Evolutionary conservation across 2,888 invertebrate species (phyloP), one percentile per base, ranked within the genome.

Genomic region (Calliscelio sp.): DNA sequence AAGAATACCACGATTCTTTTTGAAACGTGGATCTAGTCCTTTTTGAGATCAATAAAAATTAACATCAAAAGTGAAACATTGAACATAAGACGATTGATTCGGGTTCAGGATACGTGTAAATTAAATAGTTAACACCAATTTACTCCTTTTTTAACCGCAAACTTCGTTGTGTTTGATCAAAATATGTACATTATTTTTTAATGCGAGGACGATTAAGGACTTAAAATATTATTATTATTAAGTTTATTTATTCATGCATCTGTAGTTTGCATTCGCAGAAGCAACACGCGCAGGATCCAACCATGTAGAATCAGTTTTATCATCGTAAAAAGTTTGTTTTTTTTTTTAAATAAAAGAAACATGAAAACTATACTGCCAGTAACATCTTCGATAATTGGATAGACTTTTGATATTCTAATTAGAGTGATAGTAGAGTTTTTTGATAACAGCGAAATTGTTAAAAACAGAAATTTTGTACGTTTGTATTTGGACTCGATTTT

Each of bases 161-260:
- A 16, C 18, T 66, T 38, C 80, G 66, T 80, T 80, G 66, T 51
- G 59, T 74, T 66, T 65, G 35, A 73, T 63, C n/a, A 70, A 68
- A 46, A 3, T n/a, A 22, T 70, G 81, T 81, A 81, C 75, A 82
- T 81, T 81, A 59, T 70, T 73, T 6, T 81, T 77, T 77, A 16
- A 63, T 53, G 77, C 77, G 22, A 66, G 53, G 51, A 78, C 81
- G 66, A 66, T 73, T 77, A 70, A 59, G 28, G 20, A 73, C 41
- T 53, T 16, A 5, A 61, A 66, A 55, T n/a, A n/a, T n/a, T n/a
- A 65, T 68, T 84, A 61, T 46, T 28, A 14, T 46, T 84, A 73
- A 77, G 80, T 70, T 90, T 89, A 91, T 89, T 90, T 91, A 90
- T 91, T 89, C 82, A 61, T 28, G 71, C 70, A 91, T 89, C 66